phyloP scores from a whole-genome alignment of 37 sponge, comb jelly and placozoan species.

The Chondrosia reniformis region DNA sequence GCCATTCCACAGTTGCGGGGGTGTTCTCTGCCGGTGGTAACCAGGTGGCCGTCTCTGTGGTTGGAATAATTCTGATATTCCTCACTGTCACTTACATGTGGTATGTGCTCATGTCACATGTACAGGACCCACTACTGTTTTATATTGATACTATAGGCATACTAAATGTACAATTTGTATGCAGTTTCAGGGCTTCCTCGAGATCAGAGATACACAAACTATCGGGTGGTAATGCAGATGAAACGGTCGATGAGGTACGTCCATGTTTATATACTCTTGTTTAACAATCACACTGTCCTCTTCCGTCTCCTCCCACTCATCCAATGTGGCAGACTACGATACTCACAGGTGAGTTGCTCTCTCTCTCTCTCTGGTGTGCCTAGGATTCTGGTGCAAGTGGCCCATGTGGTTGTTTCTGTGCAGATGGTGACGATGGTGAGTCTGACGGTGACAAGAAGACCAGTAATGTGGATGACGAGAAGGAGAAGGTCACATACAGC shows the following conservation, averaged over 20 bases:
- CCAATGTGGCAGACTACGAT: too few relatives aligned
- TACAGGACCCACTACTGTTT: neutral
- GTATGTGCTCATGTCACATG: conserved; percentile 28
- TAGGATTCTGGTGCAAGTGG: conserved; percentile 12
- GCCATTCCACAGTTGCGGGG: neutral
- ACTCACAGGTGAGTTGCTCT: too few relatives aligned
- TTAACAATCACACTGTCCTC: too few relatives aligned
- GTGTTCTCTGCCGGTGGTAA: conserved; percentile 26
- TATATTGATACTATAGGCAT: neutral
- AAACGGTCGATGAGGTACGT: conserved; percentile 33
- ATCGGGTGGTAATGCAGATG: conserved; percentile 57
- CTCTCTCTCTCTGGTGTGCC: too few relatives aligned
- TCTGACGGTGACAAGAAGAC: conserved; percentile 37
- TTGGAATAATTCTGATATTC: conserved; percentile 76
- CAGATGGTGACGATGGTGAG: conserved; percentile 55
- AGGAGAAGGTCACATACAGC: conserved; percentile 87
- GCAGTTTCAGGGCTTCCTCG: conserved; percentile 40
- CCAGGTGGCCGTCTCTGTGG: conserved; percentile 63
- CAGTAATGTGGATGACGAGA: conserved; percentile 79
- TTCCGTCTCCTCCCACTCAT: too few relatives aligned
- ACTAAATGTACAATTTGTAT: too few relatives aligned
- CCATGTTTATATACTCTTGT: neutral
- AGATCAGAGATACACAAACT: conserved; percentile 54
- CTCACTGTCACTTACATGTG: conserved; percentile 65
- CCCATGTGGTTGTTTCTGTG: conserved; percentile 53